Evolutionary conservation across 2,797 vertebrate species (phyloP).

Genomic region (Premnoplex brunnescens): DNA sequence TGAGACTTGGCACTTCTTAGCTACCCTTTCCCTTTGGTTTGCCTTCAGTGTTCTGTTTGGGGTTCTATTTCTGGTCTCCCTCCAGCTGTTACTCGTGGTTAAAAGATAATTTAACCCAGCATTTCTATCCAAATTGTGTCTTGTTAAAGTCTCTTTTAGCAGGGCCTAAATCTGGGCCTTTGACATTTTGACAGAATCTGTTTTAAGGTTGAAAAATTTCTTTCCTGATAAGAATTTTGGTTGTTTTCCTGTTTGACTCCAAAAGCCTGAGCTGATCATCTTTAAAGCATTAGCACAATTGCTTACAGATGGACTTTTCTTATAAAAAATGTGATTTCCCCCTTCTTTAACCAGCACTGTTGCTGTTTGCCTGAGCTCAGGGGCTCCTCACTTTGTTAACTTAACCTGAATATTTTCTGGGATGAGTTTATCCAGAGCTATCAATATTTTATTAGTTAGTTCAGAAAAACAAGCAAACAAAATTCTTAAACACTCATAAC

Average conservation of each 20-base stretch:
- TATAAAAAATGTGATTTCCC: neutral
- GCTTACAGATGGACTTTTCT: conserved; percentile 9
- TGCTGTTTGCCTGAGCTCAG: neutral
- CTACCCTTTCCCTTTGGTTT: neutral
- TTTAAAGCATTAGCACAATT: conserved; percentile 48
- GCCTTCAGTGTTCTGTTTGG: rapidly evolving
- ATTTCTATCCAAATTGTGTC: neutral
- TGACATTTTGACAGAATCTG: neutral
- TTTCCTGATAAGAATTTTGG: neutral
- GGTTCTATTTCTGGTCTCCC: neutral
- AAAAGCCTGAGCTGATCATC: neutral
- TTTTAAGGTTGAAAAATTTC: conserved; percentile 21
- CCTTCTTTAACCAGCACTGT: neutral
- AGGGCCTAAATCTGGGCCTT: neutral
- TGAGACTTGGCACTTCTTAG: neutral
- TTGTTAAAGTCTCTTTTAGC: neutral
- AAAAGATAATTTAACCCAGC: neutral
- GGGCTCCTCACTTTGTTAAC: neutral
- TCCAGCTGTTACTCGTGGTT: neutral
- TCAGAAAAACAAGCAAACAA: neutral
- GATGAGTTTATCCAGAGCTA: neutral
- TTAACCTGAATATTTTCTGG: neutral
- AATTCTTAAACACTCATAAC: neutral
- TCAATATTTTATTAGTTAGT: neutral
- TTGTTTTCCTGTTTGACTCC: conserved; percentile 23